Evolutionary conservation across 2,888 invertebrate genomes (phyloP), one percentile per base, ranked within the genome.

Genomic region (Sminthurides aquaticus): DNA sequence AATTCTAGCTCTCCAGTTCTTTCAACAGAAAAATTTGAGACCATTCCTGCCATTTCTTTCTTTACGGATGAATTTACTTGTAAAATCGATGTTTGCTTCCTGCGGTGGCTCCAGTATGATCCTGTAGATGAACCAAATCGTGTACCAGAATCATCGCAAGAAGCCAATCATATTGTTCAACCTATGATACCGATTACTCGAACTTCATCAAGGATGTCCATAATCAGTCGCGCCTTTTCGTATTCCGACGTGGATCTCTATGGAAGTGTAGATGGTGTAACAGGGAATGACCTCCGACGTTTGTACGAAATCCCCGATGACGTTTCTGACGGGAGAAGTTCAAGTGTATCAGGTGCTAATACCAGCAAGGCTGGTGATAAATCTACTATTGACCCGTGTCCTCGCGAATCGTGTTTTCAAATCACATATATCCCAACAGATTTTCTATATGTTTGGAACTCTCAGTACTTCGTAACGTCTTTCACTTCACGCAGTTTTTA

Each of bases 121-220:
- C 64, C 69, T n/a, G 34, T 43, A 43, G 54, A 59, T 28, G 54
- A 59, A 59, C 60, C 64, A 22, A 55, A 55, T n/a, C 48, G 49
- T 15, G 60, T 64, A 49, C 64, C 64, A 55, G 18, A 24, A 1
- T 52, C 59, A 0, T 26, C 58, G 54, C 59, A 64, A 56, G 24
- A 43, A 11, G 55, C 20, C 43, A 48, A 22, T 28, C 60, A 56
- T n/a, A 25, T 56, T 2, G 2, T 64, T 15, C 49, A 64, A 18
- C 64, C 64, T 2, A 64, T 64, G 64, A 56, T 64, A 15, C 64
- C 64, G 3, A 55, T 64, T 48, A 64, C 59, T 60, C 59, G 64
- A 5, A 43, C 64, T 1, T 64, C 64, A 20, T 60, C 60, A 22
- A 28, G 64, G 20, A 64, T 64, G 64, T 64, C 64, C 5, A 54